A percentile compares a stretch with the other conserved stretches of the same genome.
Evolutionary conservation across 92 coral and sea anemone genomes (phyloP).

Genomic region (Bergia puertoricense): DNA sequence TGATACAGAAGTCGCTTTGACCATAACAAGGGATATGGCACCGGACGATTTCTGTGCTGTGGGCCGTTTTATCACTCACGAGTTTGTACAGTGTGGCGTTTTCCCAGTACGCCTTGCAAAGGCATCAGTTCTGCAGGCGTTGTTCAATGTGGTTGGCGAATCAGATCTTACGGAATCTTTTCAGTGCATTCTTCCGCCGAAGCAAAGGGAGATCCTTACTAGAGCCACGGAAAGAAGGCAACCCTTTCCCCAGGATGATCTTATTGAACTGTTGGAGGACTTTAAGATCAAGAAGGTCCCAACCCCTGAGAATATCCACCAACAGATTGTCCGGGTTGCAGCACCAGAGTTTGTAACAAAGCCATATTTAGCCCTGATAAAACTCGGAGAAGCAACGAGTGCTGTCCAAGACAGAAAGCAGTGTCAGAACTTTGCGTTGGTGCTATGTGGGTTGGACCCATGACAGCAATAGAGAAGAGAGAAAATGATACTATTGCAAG

Average conservation of each 20-base stretch:
- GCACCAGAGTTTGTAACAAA: conserved; percentile 51
- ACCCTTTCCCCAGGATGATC: conserved; percentile 42
- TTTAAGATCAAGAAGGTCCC: conserved; percentile 42
- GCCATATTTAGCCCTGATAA: conserved; percentile 41
- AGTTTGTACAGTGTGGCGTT: conserved; percentile 40
- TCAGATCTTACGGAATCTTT: conserved; percentile 13
- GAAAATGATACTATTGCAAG: too few species aligned
- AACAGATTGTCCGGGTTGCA: conserved; percentile 46
- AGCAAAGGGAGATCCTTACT: conserved; percentile 45
- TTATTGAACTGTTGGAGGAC: conserved; percentile 49
- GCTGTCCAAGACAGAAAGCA: too few species aligned
- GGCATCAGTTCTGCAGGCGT: conserved; percentile 47
- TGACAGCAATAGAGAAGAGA: too few species aligned
- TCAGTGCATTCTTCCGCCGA: conserved; percentile 36
- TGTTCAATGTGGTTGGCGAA: conserved; percentile 28
- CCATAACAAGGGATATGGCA: conserved; percentile 26
- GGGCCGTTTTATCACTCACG: conserved; percentile 38
- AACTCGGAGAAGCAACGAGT: conserved; percentile 52
- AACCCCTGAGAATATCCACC: conserved; percentile 37
- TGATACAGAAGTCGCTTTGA: conserved; percentile 27
- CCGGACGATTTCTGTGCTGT: conserved; percentile 23
- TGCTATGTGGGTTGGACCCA: too few species aligned
- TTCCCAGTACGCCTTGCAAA: conserved; percentile 35
- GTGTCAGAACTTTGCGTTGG: too few species aligned
- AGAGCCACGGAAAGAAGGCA: conserved; percentile 35